Percentiles rank a stretch among this genome's conserved stretches.
These are phyloP conservation scores for Microcebus lehilahytsara DNA, from an alignment of 2,113 vertebrate genomes.

Conservation along the genomic window DNA sequence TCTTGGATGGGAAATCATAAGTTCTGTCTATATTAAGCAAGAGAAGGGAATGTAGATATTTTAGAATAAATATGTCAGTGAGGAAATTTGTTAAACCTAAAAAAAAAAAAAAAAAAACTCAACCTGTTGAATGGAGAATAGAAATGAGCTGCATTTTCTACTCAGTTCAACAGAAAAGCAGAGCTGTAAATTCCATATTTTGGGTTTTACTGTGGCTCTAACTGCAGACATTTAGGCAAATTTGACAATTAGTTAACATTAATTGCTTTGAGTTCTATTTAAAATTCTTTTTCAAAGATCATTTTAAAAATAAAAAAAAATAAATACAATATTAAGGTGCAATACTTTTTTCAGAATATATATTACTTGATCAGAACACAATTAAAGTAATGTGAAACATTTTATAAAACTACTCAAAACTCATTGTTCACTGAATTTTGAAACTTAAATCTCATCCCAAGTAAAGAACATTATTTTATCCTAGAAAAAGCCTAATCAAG, in stretches of 20 bases:
- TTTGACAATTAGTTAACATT: background rate
- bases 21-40: background rate
- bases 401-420: background rate
- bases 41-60: conserved; percentile 23
- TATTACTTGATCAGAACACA: background rate
- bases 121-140: background rate
- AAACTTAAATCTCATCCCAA: background rate
- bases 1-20: conserved; percentile 19
- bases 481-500: background rate
- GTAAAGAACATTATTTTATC: background rate
- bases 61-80: conserved; percentile 15
- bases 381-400: background rate
- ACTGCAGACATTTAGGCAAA: background rate
- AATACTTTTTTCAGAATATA: background rate
- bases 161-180: background rate
- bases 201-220: background rate
- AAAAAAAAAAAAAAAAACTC: background rate
- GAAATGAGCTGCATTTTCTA: background rate
- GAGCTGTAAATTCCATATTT: background rate
- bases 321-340: background rate
- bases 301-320: background rate
- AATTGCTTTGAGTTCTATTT: background rate
- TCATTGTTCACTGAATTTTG: background rate
- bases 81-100: background rate
- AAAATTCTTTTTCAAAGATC: background rate